Evolutionary conservation across 2,113 vertebrate species (phyloP).

Genomic region (Neodontobutis hainanensis): DNA sequence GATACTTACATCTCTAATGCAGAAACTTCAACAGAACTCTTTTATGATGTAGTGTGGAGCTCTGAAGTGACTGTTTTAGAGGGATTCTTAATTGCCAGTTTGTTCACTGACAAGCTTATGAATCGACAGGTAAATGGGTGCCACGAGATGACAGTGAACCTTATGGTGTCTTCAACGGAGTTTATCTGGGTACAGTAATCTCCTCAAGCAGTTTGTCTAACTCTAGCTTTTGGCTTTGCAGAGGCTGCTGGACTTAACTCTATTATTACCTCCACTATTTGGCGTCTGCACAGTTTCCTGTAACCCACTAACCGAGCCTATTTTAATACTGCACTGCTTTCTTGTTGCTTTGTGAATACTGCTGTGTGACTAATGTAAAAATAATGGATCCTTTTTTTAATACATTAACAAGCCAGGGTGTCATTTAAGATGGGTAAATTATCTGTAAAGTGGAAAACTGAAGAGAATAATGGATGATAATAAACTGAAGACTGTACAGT

Average conservation of each 20-base stretch:
- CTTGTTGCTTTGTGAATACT: not conserved
- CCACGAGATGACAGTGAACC: conserved; percentile 79
- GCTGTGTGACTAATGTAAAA: not conserved
- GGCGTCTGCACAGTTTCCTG: conserved; percentile 34
- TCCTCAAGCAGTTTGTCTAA: conserved; percentile 32
- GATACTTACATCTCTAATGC: too few relatives aligned
- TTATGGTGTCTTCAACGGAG: conserved; percentile 76
- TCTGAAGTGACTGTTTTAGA: too few relatives aligned
- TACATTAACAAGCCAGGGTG: conserved; percentile 24
- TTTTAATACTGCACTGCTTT: not conserved
- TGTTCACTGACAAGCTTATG: conserved; percentile 61
- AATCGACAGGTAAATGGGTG: conserved; percentile 90
- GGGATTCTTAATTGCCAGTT: too few relatives aligned
- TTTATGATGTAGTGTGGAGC: too few relatives aligned
- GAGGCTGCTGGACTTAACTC: conserved; percentile 29
- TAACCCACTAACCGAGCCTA: conserved; percentile 66
- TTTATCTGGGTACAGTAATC: conserved; percentile 89
- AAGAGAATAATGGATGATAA: conserved; percentile 3
- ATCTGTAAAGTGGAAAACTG: conserved; percentile 37
- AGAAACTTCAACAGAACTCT: not conserved
- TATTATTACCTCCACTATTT: conserved; percentile 18
- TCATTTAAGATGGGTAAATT: conserved; percentile 68
- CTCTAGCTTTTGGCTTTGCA: conserved; percentile 39
- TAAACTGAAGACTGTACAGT: conserved; percentile 4
- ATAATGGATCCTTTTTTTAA: not conserved